Evolutionary conservation across 2,113 vertebrate genomes (phyloP), one percentile per base, ranked within the genome.

Genomic region (Dromiciops gliroides): DNA sequence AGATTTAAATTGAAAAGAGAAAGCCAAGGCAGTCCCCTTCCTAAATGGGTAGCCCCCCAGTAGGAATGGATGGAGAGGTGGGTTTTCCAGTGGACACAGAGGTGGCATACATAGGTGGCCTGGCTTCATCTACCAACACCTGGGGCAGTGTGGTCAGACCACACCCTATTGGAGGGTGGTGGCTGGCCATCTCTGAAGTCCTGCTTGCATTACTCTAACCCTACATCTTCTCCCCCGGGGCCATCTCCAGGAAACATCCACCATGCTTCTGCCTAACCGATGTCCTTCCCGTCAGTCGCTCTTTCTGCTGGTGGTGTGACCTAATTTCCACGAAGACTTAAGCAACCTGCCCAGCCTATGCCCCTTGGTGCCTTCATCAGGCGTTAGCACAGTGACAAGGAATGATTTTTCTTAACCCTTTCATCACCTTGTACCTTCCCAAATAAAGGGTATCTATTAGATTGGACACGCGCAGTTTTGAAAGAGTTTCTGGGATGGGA

Each of bases 121-220:
- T 91, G 47, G 47, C 93, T 50, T 95, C 90, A 95, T 83, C 96
- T 95, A 95, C 75, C 75, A 96, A 96, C 89, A 91, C 95, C 90
- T 96, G 50, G 95, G 92, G 95, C 90, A 97, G 96, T 97, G 95
- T 90, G 92, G 89, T 95, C 95, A 95, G 95, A 95, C 95, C 91
- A 91, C 94, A 90, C 95, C 96, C 96, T 93, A 53, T 94, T 89
- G 91, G 23, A 89, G 75, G 90, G 26, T 37, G 16, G 95, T 50
- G 8, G 22, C 95, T 22, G 75, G 90, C 50, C 92, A 28, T 51
- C 83, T 92, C 50, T 0, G 26, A 14, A 94, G 90, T 28, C 47
- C 51, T 31, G 88, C 93, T 95, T 91, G 14, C 93, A 56, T 89
- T 0, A 2, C 75, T 11, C 75, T 0, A 2, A 47, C 89, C 56